phyloP scores from a whole-genome alignment of 2,113 vertebrate genomes.

The Eubucco bourcierii region DNA sequence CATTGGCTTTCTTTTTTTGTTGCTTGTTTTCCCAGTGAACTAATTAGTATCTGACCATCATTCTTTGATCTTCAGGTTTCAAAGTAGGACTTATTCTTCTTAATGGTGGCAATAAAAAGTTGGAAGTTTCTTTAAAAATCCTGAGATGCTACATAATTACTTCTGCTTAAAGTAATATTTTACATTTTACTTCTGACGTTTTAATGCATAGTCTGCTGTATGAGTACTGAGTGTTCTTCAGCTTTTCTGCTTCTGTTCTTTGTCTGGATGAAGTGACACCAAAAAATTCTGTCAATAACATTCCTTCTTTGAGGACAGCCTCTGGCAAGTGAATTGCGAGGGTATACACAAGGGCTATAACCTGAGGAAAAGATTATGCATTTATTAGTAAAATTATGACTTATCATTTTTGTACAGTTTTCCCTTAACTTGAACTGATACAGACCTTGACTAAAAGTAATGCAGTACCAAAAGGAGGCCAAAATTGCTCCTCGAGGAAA shows the following conservation, averaged over 20 bases:
- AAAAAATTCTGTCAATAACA: neutral
- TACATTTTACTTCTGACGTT: neutral
- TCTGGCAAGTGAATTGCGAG: neutral
- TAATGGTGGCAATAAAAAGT: neutral
- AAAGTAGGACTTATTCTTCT: neutral
- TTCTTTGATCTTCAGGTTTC: neutral
- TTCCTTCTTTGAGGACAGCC: neutral
- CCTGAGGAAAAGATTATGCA: neutral
- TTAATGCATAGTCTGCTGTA: neutral
- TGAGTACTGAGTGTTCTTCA: neutral
- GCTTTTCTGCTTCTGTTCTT: neutral
- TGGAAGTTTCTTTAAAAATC: neutral
- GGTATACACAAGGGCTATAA: neutral
- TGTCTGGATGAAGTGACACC: neutral
- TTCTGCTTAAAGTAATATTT: neutral
- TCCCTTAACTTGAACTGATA: neutral
- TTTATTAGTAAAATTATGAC: neutral
- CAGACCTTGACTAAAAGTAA: neutral
- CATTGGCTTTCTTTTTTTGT: neutral
- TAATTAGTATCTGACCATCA: neutral
- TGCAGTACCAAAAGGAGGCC: neutral
- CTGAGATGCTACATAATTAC: neutral
- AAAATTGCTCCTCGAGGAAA: neutral
- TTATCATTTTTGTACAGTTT: neutral
- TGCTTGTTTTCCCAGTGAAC: neutral